Evolutionary conservation across 2,113 vertebrate genomes (phyloP), one percentile per base, ranked within the genome.

Genomic region (Pristiophorus japonicus): DNA sequence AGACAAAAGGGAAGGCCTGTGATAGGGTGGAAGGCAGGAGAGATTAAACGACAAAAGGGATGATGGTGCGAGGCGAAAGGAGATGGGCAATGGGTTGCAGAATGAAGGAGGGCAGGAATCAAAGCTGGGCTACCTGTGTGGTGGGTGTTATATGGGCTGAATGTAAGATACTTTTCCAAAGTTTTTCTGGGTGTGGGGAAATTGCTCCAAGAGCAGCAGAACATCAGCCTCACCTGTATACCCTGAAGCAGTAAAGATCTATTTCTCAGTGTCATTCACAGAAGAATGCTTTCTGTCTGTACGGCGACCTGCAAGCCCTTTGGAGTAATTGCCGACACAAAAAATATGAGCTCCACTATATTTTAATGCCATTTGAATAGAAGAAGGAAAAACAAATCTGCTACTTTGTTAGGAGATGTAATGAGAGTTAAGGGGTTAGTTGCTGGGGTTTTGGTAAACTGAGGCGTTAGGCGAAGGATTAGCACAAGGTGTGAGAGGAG

Each of bases 281-380:
- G 42, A 87, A 87, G 84, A 87, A 87, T 87, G 84, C 45, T 87
- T 87, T 88, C 85, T 88, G 85, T 55, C 85, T 88, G 85, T 51
- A 59, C 51, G 30, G 22, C 51, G 85, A 88, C 85, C 85, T 55
- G 45, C 24, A 55, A 88, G 45, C 85, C 30, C 27, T 88, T 34
- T 47, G 30, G 27, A 51, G 24, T 88, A 88, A 88, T 47, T 88
- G 70, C 70, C 18, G 27, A 75, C 70, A 88, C 22, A 34, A 24
- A 55, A 55, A 55, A 51, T 88, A 30, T 59, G 51, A 88, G 10
- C 85, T 30, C 24, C 10, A 55, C 47, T 14, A 59, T 88, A 88
- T 88, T 88, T 88, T 51, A 59, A 55, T 88, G 27, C 24, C 51
- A 55, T 88, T 55, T 55, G 85, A 88, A 88, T 88, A 4, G 85